Evolutionary conservation across 35 echinoderm and acorn worm species (phyloP), one percentile per base, ranked within the genome.

Genomic region (Ophioderma brevispina): DNA sequence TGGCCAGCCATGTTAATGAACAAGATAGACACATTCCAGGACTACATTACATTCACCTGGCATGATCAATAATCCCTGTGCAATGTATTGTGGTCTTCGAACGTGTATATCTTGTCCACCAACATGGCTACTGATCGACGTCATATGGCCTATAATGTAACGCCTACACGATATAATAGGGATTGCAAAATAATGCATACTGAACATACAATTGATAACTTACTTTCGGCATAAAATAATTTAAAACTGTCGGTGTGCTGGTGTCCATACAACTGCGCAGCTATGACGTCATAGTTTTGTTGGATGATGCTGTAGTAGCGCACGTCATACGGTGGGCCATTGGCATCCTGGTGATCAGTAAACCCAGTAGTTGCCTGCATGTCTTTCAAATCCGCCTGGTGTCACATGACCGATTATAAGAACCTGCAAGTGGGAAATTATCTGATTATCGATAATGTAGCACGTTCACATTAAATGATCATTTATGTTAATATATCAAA

Each of bases 181-280:
- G n/a, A n/a, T n/a, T n/a, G n/a, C n/a, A n/a, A n/a, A n/a, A n/a
- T n/a, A n/a, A n/a, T n/a, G n/a, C n/a, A n/a, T n/a, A n/a, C n/a
- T n/a, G n/a, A n/a, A n/a, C n/a, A n/a, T n/a, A n/a, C n/a, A n/a
- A 46, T 46, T 46, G 41, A 46, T 46, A 6, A 70, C 59, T 70
- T 70, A 70, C 59, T 30, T 70, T 83, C 34, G 46, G 38, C 39
- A 43, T 90, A 90, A 34, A 82, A 80, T 23, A 90, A 13, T 52
- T 80, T 42, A 49, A 90, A 90, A 23, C 80, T 81, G 36, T 90
- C 89, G 30, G 34, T 83, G 30, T 90, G 89, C 21, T 90, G 89
- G 76, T 90, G 89, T 52, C 79, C 89, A 55, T 75, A 90, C 35
- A 90, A 84, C 31, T 90, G 89, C 11, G 50, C 89, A n/a, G 46